Base-by-base conservation (phyloP, 2,888 invertebrate species). In the Troides aeacus region DNA sequence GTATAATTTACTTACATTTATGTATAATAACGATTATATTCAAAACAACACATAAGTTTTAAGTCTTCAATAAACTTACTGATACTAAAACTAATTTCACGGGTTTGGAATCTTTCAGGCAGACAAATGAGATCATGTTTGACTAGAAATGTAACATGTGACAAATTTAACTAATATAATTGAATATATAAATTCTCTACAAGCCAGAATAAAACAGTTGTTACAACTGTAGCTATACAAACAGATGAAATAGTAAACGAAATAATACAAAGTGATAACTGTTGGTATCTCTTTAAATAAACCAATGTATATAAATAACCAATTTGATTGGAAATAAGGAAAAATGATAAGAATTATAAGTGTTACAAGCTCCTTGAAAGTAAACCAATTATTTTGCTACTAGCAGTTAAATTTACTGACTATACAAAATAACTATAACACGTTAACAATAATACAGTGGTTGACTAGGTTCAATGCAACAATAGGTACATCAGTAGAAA, bases 21-120 rank as follows among this genome's bases (percentile, higher is more conserved):
- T 84, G 79, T 83, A 83, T 84, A 83, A 72, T 75, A 74, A 78
- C 77, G 83, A 78, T 86, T 86, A 87, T 81, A 86, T 81, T 82
- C 71, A 83, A 86, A 86, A 85, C 82, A 84, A 83, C 80, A 79
- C 74, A 72, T 80, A 74, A 46, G 23, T 66, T 74, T 77, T 76
- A 81, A 81, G 79, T 82, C 79, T 83, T 85, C 80, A 75, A 79
- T 74, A 83, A 83, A 81, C 78, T 81, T 80, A 79, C 74, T 74
- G 75, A 73, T 64, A 72, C 62, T 70, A 42, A 68, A 60, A 68
- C 39, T 72, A 71, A 63, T 50, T 69, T 74, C 71, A 76, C 73
- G 74, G 72, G 75, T 68, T 79, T 77, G 74, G 75, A 76, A 72
- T 72, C 72, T n/a, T 30, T 65, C 50, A 30, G 17, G 66, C 39